Evolutionary conservation across 2,888 invertebrate species (phyloP).

Genomic region (Orchesellides sinensis): DNA sequence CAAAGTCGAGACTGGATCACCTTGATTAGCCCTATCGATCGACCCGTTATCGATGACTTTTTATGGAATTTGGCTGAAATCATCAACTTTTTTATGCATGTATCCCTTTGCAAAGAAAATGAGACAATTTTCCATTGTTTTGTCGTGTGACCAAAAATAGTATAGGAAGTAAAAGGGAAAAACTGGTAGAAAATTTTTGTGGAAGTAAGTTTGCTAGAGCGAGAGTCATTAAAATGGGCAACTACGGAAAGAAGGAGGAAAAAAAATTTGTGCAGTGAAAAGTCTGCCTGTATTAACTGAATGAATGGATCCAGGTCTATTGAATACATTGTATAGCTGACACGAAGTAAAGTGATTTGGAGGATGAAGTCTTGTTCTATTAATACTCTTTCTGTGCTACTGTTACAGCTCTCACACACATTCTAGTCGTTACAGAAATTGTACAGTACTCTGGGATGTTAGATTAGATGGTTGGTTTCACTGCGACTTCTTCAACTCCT

Average conservation of each 20-base stretch:
- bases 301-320: constrained; percentile 54
- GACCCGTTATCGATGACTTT: no score
- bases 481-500: no score
- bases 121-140: not conserved
- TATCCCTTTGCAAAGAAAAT: no score
- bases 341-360: no score
- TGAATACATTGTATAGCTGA: constrained; percentile 53
- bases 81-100: no score
- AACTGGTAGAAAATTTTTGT: constrained; percentile 25
- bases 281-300: not conserved
- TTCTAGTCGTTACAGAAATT: not conserved
- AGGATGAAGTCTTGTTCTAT: constrained; percentile 65
- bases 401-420: constrained; percentile 1
- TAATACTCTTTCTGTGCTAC: constrained; percentile 54
- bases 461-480: not conserved
- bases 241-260: not conserved
- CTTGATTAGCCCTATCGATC: no score
- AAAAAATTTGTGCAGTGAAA: not conserved
- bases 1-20: no score
- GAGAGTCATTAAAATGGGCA: not conserved
- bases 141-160: constrained; percentile 46
- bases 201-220: no score
- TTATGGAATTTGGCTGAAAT: no score
- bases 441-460: not conserved
- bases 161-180: constrained; percentile 42